Evolutionary conservation across 2,888 invertebrate genomes (phyloP).

Genomic region (Trichogramma dendrolimi): DNA sequence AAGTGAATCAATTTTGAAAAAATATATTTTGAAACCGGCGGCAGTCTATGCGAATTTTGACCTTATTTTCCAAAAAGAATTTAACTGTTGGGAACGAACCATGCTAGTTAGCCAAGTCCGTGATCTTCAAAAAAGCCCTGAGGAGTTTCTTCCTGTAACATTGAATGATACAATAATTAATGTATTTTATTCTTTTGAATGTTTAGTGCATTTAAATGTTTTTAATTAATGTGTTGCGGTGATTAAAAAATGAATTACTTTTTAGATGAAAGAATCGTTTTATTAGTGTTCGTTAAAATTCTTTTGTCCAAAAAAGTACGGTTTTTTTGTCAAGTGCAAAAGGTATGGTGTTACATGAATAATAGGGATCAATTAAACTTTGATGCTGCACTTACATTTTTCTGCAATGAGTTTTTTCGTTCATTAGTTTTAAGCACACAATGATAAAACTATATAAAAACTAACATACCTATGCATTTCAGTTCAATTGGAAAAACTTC

Average conservation of each 20-base stretch:
- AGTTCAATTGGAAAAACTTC: constrained; percentile 27
- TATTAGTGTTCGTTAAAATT: constrained; percentile 7
- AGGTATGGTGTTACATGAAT: constrained; percentile 40
- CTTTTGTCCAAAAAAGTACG: background rate
- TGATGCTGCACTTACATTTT: constrained; percentile 45
- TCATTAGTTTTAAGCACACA: too few species aligned
- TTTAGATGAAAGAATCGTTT: constrained; percentile 13
- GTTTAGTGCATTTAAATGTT: background rate
- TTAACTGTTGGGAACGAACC: background rate
- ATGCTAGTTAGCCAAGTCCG: constrained; percentile 64
- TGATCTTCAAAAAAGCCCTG: constrained; percentile 99
- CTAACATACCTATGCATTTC: background rate
- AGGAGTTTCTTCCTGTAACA: constrained; percentile 97
- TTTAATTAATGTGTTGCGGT: background rate
- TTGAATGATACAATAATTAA: constrained; percentile 42
- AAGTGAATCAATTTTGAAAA: too few species aligned
- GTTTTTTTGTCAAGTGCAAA: background rate
- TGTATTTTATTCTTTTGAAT: background rate
- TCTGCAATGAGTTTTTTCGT: background rate
- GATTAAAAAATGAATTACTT: background rate
- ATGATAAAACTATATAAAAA: too few species aligned
- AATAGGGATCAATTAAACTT: constrained; percentile 48
- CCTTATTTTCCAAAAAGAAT: background rate
- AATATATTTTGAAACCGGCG: too few species aligned
- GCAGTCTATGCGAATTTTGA: too few species aligned